These are phyloP conservation scores for Galaxias olidus DNA, from an alignment of 2,797 vertebrate genomes.

Conservation along the genomic window DNA sequence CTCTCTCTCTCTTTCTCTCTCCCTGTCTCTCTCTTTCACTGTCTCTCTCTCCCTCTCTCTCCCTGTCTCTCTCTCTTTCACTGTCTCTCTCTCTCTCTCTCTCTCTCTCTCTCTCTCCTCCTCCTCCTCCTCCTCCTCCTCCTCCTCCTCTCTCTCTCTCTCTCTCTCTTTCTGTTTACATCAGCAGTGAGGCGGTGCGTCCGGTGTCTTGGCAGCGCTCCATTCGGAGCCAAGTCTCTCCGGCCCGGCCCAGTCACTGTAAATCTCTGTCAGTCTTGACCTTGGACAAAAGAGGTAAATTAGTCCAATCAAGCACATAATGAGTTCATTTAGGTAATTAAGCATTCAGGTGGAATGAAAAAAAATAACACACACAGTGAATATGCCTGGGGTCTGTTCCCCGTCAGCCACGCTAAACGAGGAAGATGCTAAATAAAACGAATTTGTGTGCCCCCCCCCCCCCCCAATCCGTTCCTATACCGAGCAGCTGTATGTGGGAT, in stretches of 20 bases:
- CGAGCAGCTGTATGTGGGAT: conserved; percentile 10
- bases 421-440: conserved; percentile 57
- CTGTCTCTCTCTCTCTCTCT: not conserved
- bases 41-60: not conserved
- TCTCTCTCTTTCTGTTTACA: not conserved
- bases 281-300: conserved; percentile 76
- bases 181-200: conserved; percentile 2
- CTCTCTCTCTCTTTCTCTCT: not conserved
- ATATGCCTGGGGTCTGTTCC: conserved; percentile 66
- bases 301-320: conserved; percentile 75
- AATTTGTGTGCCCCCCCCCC: conserved; percentile 48
- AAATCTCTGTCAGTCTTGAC: conserved; percentile 77
- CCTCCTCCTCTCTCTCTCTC: not conserved
- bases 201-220: conserved; percentile 36
- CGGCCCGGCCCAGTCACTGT: conserved; percentile 69
- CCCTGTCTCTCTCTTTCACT: no score
- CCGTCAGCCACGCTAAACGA: conserved; percentile 55
- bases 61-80: not conserved
- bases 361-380: conserved; percentile 45
- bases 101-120: conserved; percentile 1
- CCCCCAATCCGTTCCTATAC: conserved; percentile 6
- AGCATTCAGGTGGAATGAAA: conserved; percentile 75
- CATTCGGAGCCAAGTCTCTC: conserved; percentile 49
- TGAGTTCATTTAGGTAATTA: conserved; percentile 81
- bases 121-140: not conserved